Base-by-base conservation (phyloP, 2,797 vertebrate genomes). In the Clarias laeviceps region DNA sequence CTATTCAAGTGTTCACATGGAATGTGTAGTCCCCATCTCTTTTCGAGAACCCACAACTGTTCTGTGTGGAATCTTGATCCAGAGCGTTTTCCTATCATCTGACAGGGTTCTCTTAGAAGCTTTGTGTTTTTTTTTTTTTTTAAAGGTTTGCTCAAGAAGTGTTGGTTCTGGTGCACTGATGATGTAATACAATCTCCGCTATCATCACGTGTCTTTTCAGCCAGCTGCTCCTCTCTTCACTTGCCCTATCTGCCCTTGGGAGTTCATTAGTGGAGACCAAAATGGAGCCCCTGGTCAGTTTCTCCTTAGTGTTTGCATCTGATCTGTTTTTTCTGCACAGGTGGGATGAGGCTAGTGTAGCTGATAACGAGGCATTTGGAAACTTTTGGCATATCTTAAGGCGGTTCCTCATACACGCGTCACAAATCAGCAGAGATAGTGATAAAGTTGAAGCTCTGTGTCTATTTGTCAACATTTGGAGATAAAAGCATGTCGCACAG, bases 101-200 rank as follows among this genome's bases (percentile, higher is more conserved):
- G 24, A 12, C 3, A 12, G 12, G 12, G 27, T 66, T 32, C 14
- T 66, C 5, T 66, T 66, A 12, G 45, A 50, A 50, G 9, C 9
- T 11, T 50, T 50, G 45, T 45, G 45, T 50, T 50, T 50, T 50
- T 50, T 50, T 24, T 45, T n/a, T n/a, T n/a, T n/a, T n/a, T n/a
- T n/a, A 72, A 72, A 37, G 8, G 15, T 32, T 56, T 74, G 73
- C 24, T 1, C 22, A 0, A 1, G 11, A 18, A 34, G 27, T 64
- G 37, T 4, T 17, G 32, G 64, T 76, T 66, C 82, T 64, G 27
- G 34, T 61, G 54, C 32, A 34, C 50, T 11, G 61, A 69, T 90
- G 86, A 88, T 73, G 82, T 88, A 88, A 90, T 88, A 32, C 80
- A 80, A 64, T 84, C 77, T 83, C 18, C 20, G 9, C 29, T 24